Evolutionary conservation across 2,797 vertebrate species (phyloP).

Genomic region (Enteromius fasciolatus): DNA sequence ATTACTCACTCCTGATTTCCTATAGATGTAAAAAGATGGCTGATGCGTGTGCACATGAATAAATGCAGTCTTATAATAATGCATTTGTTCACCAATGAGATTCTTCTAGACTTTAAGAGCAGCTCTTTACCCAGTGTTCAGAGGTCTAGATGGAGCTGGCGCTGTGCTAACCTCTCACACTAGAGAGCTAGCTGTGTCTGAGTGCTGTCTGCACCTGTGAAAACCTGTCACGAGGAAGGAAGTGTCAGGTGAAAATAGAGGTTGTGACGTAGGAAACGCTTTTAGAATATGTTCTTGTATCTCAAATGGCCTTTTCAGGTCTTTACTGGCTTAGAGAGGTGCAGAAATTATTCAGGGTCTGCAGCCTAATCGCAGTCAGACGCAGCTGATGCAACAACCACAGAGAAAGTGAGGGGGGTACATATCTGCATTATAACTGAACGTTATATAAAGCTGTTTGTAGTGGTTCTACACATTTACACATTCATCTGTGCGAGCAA

Average conservation of each 20-base stretch:
- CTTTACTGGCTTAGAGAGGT: conserved; percentile 30
- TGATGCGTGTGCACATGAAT: neutral
- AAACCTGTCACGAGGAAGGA: conserved; percentile 38
- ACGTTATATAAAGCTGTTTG: neutral
- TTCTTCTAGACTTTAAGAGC: conserved; percentile 2
- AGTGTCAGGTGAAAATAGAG: conserved; percentile 47
- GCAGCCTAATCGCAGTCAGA: conserved; percentile 8
- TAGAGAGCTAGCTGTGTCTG: conserved; percentile 33
- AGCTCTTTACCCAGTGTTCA: neutral
- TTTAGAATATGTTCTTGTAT: conserved; percentile 49
- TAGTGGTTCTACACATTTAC: neutral
- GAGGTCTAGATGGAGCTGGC: neutral
- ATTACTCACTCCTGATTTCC: conserved; percentile 17
- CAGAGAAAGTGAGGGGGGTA: conserved; percentile 14
- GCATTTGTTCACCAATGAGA: neutral
- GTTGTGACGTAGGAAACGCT: conserved; percentile 34
- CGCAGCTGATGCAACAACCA: conserved; percentile 31
- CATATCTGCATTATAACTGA: conserved; percentile 16
- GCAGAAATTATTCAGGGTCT: conserved; percentile 47
- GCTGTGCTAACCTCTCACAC: neutral
- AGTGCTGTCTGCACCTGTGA: conserved; percentile 40
- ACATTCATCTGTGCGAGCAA: neutral
- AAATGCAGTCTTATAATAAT: conserved; percentile 1
- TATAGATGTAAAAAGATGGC: neutral
- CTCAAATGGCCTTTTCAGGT: conserved; percentile 35